phyloP scores from a whole-genome alignment of 1,140 invertebrate species.

The Camponotus vicinus region DNA sequence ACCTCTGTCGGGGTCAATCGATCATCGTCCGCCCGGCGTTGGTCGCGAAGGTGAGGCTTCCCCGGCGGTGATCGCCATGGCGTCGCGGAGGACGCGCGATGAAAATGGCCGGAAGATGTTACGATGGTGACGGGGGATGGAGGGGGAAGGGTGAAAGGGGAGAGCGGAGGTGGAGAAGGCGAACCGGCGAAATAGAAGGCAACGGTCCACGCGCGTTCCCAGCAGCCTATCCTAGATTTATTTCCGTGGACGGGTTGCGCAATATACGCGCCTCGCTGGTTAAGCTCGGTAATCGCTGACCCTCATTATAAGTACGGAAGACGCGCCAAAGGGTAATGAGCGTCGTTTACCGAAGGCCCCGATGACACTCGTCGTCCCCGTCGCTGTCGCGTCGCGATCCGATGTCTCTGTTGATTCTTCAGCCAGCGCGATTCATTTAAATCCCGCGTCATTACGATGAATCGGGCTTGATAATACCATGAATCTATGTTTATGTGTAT shows the following conservation, averaged over 20 bases:
- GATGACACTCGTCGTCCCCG: neutral
- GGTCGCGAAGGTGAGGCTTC: conserved; percentile 48
- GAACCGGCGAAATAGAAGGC: conserved; percentile 68
- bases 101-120: conserved; percentile 74
- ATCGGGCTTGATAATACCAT: too few species aligned
- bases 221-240: conserved; percentile 81
- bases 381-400: neutral
- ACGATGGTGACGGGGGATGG: conserved; percentile 33
- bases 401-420: neutral
- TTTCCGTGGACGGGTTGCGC: conserved; percentile 78
- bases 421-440: neutral
- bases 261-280: conserved; percentile 61
- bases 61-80: conserved; percentile 69
- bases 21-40: conserved; percentile 24
- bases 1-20: neutral
- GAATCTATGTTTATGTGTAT: too few species aligned
- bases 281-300: conserved; percentile 55
- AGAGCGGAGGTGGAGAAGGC: neutral
- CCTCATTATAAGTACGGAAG: conserved; percentile 58
- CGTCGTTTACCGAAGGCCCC: conserved; percentile 55
- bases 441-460: neutral
- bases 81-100: conserved; percentile 72
- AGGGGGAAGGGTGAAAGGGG: neutral
- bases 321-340: conserved; percentile 70
- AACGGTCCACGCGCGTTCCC: conserved; percentile 72